These are phyloP conservation scores for Geococcyx californianus DNA, from an alignment of 2,113 vertebrate species.

Conservation along the genomic window DNA sequence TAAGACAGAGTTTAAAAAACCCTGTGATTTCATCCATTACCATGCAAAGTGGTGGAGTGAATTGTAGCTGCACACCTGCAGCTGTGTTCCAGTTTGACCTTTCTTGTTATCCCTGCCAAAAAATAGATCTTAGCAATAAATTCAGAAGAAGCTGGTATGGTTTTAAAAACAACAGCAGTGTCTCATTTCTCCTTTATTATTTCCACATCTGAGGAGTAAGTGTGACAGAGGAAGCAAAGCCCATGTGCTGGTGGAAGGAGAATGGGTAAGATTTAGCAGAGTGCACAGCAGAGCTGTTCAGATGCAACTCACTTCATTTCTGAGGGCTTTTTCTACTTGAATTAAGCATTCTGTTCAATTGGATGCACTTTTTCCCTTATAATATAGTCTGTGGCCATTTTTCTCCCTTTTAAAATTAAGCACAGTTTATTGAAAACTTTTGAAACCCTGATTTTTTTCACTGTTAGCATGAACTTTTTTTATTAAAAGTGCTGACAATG, in stretches of 20 bases:
- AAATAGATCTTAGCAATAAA: constrained; percentile 50
- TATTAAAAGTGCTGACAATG: neutral
- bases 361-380: neutral
- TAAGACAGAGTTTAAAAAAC: neutral
- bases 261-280: neutral
- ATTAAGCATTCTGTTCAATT: neutral
- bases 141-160: neutral
- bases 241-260: neutral
- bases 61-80: constrained; percentile 45
- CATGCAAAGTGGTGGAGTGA: neutral
- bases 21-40: neutral
- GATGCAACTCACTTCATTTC: neutral
- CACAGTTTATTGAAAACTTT: neutral
- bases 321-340: neutral
- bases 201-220: constrained; percentile 21
- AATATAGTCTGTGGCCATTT: neutral
- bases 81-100: constrained; percentile 27
- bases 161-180: constrained; percentile 18
- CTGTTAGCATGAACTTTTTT: neutral
- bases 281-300: neutral
- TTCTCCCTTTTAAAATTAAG: neutral
- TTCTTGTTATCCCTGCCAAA: constrained; percentile 41
- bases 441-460: neutral
- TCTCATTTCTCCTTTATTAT: constrained; percentile 28
- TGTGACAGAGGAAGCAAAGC: neutral